Percentiles rank a stretch among this genome's conserved stretches.
phyloP scores from a whole-genome alignment of 2,888 invertebrate species.

The Neoaliturus tenellus region DNA sequence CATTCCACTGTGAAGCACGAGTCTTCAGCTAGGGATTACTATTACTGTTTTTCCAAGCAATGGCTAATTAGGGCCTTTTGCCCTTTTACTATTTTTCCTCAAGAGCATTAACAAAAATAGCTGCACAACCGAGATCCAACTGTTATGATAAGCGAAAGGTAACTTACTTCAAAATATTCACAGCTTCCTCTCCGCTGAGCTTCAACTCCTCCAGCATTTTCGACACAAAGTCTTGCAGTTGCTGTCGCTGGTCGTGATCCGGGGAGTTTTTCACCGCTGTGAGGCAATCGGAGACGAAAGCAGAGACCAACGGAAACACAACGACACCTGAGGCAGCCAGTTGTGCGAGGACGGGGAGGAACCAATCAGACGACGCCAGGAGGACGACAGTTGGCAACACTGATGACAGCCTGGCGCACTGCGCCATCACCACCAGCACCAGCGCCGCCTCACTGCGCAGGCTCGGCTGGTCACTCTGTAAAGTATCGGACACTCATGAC shows the following conservation, averaged over 20 bases:
- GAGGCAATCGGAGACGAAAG: conserved; percentile 37
- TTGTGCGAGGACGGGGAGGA: conserved; percentile 58
- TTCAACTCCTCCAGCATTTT: conserved; percentile 78
- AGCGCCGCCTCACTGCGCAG: conserved; percentile 80
- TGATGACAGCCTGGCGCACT: conserved; percentile 57
- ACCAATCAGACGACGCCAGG: conserved; percentile 58
- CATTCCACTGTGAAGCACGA: no score
- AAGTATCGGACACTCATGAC: no score
- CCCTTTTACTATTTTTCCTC: no score
- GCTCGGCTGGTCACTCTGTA: conserved; percentile 72
- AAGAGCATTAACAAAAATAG: no score
- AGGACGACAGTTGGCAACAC: conserved; percentile 49
- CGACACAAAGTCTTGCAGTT: conserved; percentile 74
- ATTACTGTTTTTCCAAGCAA: no score
- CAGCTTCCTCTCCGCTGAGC: conserved; percentile 74
- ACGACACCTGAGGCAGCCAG: conserved; percentile 57
- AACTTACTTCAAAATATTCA: conserved; percentile 72
- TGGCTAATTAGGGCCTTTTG: no score
- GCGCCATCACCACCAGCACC: conserved; percentile 82
- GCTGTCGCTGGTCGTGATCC: neutral
- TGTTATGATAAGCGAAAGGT: no score
- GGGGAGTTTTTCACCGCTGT: conserved; percentile 12
- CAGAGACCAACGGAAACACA: conserved; percentile 59
- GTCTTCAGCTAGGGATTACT: no score
- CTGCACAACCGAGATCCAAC: no score